Evolutionary conservation across 30 jellyfish, hydroid and myxozoan genomes (phyloP).

Genomic region (Cassiopea xamachana): DNA sequence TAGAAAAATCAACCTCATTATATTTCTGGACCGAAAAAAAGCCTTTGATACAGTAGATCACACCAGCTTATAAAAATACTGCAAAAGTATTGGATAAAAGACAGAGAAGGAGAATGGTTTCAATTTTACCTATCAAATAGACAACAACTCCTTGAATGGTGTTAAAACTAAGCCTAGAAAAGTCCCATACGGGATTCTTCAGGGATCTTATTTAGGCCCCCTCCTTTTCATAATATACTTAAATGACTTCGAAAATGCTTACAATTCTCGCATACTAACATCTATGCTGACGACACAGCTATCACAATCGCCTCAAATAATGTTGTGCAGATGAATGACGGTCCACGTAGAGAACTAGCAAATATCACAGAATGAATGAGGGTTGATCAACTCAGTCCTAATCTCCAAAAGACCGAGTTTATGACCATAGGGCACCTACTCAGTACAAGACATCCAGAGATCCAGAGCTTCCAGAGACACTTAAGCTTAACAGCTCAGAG

Average conservation of each 20-base stretch:
- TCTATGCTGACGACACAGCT: background rate
- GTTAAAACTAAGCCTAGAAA: background rate
- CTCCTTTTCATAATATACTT: constrained; percentile 1
- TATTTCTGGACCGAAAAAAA: constrained; percentile 31
- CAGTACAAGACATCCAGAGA: background rate
- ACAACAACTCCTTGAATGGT: constrained; percentile 8
- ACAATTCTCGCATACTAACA: background rate
- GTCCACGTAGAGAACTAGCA: background rate
- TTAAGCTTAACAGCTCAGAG: background rate
- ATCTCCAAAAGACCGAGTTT: background rate
- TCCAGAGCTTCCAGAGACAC: background rate
- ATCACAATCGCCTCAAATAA: background rate
- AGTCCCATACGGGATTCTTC: background rate
- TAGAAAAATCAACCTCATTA: background rate
- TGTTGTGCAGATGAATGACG: background rate
- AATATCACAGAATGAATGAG: background rate
- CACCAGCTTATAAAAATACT: constrained; percentile 18
- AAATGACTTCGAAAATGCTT: constrained; percentile 18
- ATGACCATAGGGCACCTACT: constrained; percentile 2
- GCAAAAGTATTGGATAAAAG: constrained; percentile 20
- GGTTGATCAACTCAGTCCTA: constrained; percentile 1
- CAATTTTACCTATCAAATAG: constrained; percentile 25
- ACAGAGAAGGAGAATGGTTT: constrained; percentile 14
- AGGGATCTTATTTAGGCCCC: constrained; percentile 17
- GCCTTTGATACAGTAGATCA: constrained; percentile 56